Evolutionary conservation across 2,113 vertebrate species (phyloP).

Genomic region (Engraulis encrasicolus): DNA sequence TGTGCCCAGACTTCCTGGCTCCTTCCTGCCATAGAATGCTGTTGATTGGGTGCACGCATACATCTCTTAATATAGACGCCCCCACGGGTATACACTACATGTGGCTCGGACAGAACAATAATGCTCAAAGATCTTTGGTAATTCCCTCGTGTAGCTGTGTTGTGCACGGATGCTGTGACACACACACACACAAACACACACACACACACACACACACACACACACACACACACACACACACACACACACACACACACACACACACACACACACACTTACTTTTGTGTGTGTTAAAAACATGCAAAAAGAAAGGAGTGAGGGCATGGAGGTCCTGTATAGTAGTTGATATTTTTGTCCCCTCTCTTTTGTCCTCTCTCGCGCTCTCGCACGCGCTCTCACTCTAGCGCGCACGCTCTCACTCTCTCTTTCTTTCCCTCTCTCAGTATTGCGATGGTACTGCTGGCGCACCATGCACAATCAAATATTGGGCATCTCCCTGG

Average conservation of each 20-base stretch:
- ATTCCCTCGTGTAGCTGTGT: background rate
- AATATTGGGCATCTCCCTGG: slow-evolving; percentile 12
- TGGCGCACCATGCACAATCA: background rate
- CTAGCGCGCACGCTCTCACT: too few species aligned
- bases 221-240: too few species aligned
- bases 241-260: too few species aligned
- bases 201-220: too few species aligned
- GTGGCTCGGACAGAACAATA: background rate
- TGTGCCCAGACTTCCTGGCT: slow-evolving; percentile 39
- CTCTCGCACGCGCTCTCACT: too few species aligned
- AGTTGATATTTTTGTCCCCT: background rate
- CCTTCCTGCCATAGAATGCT: slow-evolving; percentile 47
- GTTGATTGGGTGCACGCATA: slow-evolving; percentile 20
- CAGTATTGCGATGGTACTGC: background rate
- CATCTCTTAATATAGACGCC: background rate
- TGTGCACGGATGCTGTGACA: background rate
- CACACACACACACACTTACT: too few species aligned
- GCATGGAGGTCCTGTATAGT: background rate
- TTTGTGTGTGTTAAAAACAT: background rate
- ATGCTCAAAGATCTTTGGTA: slow-evolving; percentile 3
- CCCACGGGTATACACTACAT: slow-evolving; percentile 11
- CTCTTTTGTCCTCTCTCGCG: too few species aligned
- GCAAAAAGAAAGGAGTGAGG: background rate
- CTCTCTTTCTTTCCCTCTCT: too few species aligned
- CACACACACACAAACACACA: too few species aligned